These are phyloP conservation scores for Epirrhoe tristata DNA, from an alignment of 2,888 invertebrate species.

Conservation along the genomic window DNA sequence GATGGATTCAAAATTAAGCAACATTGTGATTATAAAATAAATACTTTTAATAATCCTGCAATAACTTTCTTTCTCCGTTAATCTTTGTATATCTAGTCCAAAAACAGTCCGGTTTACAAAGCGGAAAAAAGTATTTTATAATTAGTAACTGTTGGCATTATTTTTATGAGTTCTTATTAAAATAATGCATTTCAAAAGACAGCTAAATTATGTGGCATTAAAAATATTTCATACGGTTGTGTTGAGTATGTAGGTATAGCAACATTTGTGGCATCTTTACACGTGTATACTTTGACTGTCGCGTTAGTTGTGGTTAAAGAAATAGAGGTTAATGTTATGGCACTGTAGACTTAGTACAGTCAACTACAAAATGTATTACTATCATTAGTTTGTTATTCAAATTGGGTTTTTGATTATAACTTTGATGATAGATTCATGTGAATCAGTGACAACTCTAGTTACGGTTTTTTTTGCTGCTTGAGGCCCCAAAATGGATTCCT, in stretches of 20 bases:
- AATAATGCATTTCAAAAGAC: neutral
- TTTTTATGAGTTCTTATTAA: too few species aligned
- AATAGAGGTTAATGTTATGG: conserved; percentile 24
- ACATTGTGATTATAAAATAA: too few species aligned
- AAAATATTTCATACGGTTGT: neutral
- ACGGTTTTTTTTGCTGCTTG: too few species aligned
- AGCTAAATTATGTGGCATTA: neutral
- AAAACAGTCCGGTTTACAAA: neutral
- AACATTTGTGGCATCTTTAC: neutral
- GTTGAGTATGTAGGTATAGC: neutral
- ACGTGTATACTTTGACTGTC: neutral
- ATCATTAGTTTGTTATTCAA: neutral
- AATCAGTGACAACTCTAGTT: too few species aligned
- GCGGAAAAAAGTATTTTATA: conserved; percentile 5
- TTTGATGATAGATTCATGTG: too few species aligned
- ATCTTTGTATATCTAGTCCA: neutral
- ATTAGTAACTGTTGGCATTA: too few species aligned
- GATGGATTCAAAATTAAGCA: too few species aligned
- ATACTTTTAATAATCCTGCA: neutral
- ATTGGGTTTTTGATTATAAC: neutral
- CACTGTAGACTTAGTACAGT: neutral
- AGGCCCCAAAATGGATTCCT: too few species aligned
- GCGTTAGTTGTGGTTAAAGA: conserved; percentile 6
- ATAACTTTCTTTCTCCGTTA: neutral
- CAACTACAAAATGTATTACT: neutral